Percentiles rank a stretch among this genome's conserved stretches.
Evolutionary conservation across 2,113 vertebrate species (phyloP).

Genomic region (Hemiscyllium ocellatum): DNA sequence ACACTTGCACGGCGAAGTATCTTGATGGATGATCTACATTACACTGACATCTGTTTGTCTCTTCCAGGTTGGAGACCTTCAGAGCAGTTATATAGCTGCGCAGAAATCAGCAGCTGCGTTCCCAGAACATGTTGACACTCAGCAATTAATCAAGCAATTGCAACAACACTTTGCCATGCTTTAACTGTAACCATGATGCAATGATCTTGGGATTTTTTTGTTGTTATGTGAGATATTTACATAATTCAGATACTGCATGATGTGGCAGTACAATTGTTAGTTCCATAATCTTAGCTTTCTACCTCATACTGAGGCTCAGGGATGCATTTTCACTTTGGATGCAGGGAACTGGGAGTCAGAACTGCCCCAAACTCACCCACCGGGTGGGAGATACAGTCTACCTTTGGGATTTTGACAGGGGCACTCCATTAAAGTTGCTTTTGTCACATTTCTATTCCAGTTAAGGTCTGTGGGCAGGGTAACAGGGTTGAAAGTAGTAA

Average conservation of each 20-base stretch:
- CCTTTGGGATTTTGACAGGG: not conserved
- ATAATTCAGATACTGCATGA: not conserved
- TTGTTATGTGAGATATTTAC: not conserved
- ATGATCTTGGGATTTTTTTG: not conserved
- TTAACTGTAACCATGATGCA: constrained; percentile 49
- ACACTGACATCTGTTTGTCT: constrained; percentile 37
- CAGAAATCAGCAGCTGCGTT: constrained; percentile 79
- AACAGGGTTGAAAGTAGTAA: not conserved
- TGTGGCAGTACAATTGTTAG: not conserved
- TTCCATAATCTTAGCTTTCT: not conserved
- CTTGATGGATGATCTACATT: not conserved
- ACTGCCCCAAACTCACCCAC: not conserved
- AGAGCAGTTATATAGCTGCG: constrained; percentile 82
- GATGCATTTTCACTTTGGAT: not conserved
- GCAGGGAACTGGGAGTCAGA: not conserved
- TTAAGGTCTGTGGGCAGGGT: not conserved
- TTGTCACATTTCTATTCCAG: not conserved
- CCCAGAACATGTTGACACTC: constrained; percentile 87
- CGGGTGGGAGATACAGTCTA: not conserved
- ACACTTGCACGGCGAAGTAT: not conserved
- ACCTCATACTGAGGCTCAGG: not conserved
- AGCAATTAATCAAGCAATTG: constrained; percentile 79
- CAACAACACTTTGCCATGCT: constrained; percentile 80
- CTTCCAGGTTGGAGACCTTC: constrained; percentile 85
- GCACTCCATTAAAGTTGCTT: not conserved